Percentiles rank a stretch among this genome's conserved stretches.
phyloP scores from a whole-genome alignment of 2,113 vertebrate genomes.

The Australoheros scitulus region DNA sequence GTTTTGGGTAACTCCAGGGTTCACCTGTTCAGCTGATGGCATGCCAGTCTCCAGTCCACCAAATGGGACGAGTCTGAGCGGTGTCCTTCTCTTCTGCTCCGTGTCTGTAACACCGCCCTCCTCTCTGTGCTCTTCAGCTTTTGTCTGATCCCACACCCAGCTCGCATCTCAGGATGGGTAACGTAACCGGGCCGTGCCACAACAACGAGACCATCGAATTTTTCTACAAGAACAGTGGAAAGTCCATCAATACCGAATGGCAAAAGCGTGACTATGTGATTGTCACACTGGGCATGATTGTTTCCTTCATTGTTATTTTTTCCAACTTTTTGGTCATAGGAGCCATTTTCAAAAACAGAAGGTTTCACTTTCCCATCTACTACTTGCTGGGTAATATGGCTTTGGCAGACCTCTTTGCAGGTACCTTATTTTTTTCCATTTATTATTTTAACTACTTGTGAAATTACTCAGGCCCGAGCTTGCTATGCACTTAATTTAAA shows the following conservation, averaged over 20 bases:
- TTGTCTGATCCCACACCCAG: neutral
- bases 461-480: neutral
- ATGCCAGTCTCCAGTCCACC: slow-evolving; percentile 16
- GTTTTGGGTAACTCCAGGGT: neutral
- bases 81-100: neutral
- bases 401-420: slow-evolving; percentile 91
- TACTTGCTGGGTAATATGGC: slow-evolving; percentile 95
- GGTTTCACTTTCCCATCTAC: slow-evolving; percentile 96
- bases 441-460: neutral
- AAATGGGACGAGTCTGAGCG: slow-evolving; percentile 34
- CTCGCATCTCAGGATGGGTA: slow-evolving; percentile 43
- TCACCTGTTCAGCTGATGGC: slow-evolving; percentile 45
- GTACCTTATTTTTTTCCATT: slow-evolving; percentile 24
- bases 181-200: slow-evolving; percentile 9
- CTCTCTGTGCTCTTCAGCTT: neutral
- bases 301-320: slow-evolving; percentile 91
- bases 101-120: neutral
- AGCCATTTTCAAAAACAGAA: slow-evolving; percentile 90
- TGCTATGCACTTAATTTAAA: too few species aligned
- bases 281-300: slow-evolving; percentile 89
- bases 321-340: slow-evolving; percentile 92
- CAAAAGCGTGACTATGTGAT: slow-evolving; percentile 71
- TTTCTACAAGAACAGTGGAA: slow-evolving; percentile 72
- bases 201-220: slow-evolving; percentile 43
- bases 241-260: slow-evolving; percentile 72